These are phyloP conservation scores for Agriotes lineatus DNA, from an alignment of 2,888 invertebrate genomes.

Conservation along the genomic window DNA sequence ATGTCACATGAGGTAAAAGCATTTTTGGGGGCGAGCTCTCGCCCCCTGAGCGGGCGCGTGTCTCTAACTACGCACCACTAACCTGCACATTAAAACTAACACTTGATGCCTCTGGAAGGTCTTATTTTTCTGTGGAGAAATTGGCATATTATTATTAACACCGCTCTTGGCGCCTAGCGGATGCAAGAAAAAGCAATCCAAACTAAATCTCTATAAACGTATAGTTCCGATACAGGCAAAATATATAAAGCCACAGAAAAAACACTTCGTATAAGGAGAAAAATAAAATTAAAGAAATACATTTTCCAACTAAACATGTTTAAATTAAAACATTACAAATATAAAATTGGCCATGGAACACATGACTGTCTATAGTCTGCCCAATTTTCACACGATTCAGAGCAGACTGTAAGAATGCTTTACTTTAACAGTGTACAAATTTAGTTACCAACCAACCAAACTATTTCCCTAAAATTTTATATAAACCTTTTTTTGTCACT, in stretches of 20 bases:
- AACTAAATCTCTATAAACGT: neutral
- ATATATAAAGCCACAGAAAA: neutral
- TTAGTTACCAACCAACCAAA: too few species aligned
- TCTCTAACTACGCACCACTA: constrained; percentile 68
- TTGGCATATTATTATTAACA: constrained; percentile 53
- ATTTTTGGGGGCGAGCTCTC: constrained; percentile 65
- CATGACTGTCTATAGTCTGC: too few species aligned
- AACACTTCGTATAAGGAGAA: neutral
- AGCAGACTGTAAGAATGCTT: too few species aligned
- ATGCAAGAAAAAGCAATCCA: constrained; percentile 22
- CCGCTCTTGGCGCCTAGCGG: constrained; percentile 28
- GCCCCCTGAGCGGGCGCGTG: constrained; percentile 65
- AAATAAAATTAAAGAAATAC: too few species aligned
- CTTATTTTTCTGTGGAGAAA: constrained; percentile 81
- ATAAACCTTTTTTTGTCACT: too few species aligned
- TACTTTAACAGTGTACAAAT: too few species aligned
- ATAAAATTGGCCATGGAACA: too few species aligned
- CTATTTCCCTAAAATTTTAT: too few species aligned
- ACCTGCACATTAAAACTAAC: constrained; percentile 86
- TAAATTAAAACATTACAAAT: too few species aligned
- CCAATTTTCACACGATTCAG: too few species aligned
- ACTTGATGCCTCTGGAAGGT: constrained; percentile 87
- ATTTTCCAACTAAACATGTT: too few species aligned
- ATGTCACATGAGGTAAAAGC: constrained; percentile 48
- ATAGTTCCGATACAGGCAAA: neutral